Conservation (phyloP, 1,140 invertebrate species). For the Araneus ventricosus region DNA sequence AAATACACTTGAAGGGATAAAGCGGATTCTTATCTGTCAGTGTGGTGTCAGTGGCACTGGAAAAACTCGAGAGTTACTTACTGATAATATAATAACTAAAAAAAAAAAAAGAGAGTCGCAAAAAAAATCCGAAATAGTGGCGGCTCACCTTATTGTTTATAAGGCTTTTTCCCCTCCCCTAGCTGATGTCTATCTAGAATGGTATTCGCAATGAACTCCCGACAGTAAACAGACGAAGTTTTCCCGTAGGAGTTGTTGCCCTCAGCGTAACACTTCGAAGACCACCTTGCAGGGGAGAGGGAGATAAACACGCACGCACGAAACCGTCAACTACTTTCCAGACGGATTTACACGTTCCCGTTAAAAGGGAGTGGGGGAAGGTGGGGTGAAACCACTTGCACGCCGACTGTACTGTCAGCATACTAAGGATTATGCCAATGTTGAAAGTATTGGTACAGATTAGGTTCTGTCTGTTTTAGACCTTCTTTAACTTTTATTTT, state of each 20-base stretch:
- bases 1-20: slow-evolving; percentile 30
- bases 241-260: slow-evolving; percentile 54
- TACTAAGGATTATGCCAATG: not conserved
- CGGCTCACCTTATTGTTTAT: slow-evolving; percentile 65
- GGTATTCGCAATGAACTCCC: slow-evolving; percentile 26
- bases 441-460: not conserved
- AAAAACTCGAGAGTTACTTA: not conserved
- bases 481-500: not conserved
- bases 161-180: not conserved
- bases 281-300: slow-evolving; percentile 27
- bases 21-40: slow-evolving; percentile 49
- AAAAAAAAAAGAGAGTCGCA: not conserved
- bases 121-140: slow-evolving; percentile 16
- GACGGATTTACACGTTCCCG: slow-evolving; percentile 20
- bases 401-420: not conserved
- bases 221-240: slow-evolving; percentile 41
- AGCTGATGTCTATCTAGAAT: slow-evolving; percentile 38
- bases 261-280: not conserved
- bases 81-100: not conserved
- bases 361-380: not conserved
- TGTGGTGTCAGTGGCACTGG: slow-evolving; percentile 52
- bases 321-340: not conserved
- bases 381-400: not conserved
- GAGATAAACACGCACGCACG: slow-evolving; percentile 21
- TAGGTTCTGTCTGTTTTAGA: not conserved